Conservation (phyloP, 2,797 vertebrate genomes). For the Chaetodon trifasciatus region DNA sequence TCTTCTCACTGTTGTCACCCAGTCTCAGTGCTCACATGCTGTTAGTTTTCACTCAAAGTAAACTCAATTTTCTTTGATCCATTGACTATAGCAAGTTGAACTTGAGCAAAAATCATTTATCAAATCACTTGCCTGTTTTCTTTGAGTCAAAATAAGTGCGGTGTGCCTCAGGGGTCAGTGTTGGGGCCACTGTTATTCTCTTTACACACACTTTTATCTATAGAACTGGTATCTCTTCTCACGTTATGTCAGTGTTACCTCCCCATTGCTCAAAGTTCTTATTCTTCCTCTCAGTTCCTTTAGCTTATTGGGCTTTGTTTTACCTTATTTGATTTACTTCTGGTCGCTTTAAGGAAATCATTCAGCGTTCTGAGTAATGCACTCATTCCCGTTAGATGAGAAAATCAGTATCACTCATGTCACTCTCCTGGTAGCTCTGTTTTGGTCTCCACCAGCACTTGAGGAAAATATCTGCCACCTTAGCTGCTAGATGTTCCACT, state of each 20-base stretch:
- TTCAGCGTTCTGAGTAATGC: too few relatives aligned
- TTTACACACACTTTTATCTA: not conserved
- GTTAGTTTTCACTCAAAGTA: not conserved
- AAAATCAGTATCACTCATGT: too few relatives aligned
- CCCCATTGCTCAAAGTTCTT: not conserved
- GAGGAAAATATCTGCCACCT: too few relatives aligned
- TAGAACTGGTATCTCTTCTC: not conserved
- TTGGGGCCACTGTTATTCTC: not conserved
- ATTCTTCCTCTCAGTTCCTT: not conserved
- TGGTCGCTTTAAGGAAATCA: not conserved
- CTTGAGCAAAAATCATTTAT: not conserved
- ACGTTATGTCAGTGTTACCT: not conserved
- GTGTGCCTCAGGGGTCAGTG: slow-evolving; percentile 1
- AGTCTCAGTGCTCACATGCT: not conserved
- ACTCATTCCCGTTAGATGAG: too few relatives aligned
- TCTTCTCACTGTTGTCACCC: not conserved
- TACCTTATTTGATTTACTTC: not conserved
- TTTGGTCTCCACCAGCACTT: too few relatives aligned
- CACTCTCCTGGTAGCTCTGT: too few relatives aligned
- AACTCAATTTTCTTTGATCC: not conserved
- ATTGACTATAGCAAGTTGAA: not conserved
- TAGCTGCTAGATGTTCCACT: too few relatives aligned
- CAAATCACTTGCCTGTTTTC: not conserved
- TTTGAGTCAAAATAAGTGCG: not conserved
- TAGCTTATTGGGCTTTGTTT: not conserved